These are phyloP conservation scores for Tipula helvola DNA, from an alignment of 2,888 invertebrate species.

Conservation along the genomic window DNA sequence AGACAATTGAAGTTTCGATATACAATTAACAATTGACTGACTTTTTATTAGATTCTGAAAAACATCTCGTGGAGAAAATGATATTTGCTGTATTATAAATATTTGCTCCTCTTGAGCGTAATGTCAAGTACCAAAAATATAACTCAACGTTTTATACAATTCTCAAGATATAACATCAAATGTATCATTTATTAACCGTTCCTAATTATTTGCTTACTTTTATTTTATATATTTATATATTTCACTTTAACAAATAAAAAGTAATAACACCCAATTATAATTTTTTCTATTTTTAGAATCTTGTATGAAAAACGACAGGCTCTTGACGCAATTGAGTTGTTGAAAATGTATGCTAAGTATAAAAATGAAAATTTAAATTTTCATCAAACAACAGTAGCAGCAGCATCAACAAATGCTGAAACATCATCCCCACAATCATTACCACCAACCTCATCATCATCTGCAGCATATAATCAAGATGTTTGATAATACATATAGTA, in stretches of 20 bases:
- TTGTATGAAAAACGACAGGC: conserved; percentile 74
- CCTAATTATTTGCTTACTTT: not conserved
- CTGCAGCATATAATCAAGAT: conserved; percentile 11
- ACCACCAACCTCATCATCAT: conserved; percentile 20
- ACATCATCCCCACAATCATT: conserved; percentile 24
- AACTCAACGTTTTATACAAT: no score
- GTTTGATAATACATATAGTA: not conserved
- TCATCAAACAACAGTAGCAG: conserved; percentile 33
- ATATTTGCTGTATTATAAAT: no score
- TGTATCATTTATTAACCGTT: no score
- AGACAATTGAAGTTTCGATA: no score
- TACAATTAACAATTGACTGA: no score
- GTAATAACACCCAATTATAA: not conserved
- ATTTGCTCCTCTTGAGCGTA: no score
- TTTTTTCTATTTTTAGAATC: conserved; percentile 37
- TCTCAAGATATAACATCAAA: no score
- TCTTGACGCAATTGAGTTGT: conserved; percentile 73
- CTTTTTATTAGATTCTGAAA: no score
- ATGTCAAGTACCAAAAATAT: no score
- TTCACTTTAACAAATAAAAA: not conserved
- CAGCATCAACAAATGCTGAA: conserved; percentile 32
- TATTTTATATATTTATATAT: not conserved
- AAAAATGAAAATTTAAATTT: conserved; percentile 32
- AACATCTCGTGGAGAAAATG: no score
- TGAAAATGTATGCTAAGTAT: conserved; percentile 46